phyloP scores from a whole-genome alignment of 2,113 vertebrate species.

The Struthio camelus region DNA sequence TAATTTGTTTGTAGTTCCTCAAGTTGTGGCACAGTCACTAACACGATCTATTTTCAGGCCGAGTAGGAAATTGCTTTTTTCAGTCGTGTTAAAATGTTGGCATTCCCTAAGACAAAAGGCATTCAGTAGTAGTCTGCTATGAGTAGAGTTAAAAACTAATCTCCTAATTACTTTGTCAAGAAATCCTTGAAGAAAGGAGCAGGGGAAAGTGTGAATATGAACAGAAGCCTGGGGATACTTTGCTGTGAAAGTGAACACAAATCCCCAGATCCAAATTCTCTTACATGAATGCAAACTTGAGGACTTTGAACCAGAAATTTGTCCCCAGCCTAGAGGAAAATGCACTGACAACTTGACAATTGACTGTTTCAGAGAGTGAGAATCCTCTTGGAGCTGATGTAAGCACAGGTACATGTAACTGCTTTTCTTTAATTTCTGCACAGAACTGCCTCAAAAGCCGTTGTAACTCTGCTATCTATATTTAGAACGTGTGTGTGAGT shows the following conservation, averaged over 20 bases:
- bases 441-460: rapidly evolving
- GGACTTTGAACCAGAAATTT: background rate
- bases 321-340: background rate
- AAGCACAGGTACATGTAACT: background rate
- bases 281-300: background rate
- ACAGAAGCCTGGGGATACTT: background rate
- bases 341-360: background rate
- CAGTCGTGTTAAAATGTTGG: background rate
- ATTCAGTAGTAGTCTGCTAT: background rate
- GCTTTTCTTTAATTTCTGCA: background rate
- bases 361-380: background rate
- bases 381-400: background rate
- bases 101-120: background rate
- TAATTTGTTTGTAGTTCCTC: background rate
- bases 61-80: background rate
- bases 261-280: background rate
- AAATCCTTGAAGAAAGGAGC: background rate
- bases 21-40: background rate
- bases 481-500: background rate
- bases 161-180: background rate
- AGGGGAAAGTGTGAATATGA: background rate
- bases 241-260: background rate
- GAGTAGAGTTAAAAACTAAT: background rate
- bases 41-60: background rate
- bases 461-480: background rate